Base-by-base conservation (phyloP, 2,797 vertebrate species). In the Spinus olivaceus region DNA sequence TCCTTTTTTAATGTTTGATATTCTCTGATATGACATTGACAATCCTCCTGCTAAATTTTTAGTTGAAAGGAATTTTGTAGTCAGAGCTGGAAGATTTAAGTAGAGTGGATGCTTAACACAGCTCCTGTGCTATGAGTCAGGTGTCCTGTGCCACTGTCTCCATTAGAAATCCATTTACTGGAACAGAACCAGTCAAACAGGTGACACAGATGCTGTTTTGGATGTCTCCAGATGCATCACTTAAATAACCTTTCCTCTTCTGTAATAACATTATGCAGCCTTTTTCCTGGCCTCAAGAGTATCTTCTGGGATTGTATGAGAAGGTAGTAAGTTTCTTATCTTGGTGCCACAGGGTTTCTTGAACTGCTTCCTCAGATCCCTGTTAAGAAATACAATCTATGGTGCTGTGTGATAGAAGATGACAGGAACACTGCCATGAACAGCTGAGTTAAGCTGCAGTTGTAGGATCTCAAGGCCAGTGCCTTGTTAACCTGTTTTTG, bases 401-500 rank as follows among this genome's bases (percentile, higher is more conserved):
- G 16, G 39, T 83, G 42, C 59, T 12, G 1, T 27, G 35, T 69
- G 79, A 78, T 74, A 20, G 72, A 51, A 41, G 81, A 37, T 86
- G 59, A 74, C 64, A 69, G 49, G 39, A 86, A 24, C 12, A 7
- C 25, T 76, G 74, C 53, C 16, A 7, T 12, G 30, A 92, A 9
- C 32, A 66, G 51, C 60, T 15, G 21, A 51, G 18, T 84, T 76
- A 54, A 76, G 32, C 35, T 49, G 32, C 57, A 63, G 33, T 27
- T 41, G 33, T 32, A 49, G 63, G 22, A 74, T 59, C 70, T 67
- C 25, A 77, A 86, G 78, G 84, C 51, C 51, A 41, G 50, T 79
- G 63, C 79, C 76, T 89, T 50, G 42, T 87, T 91, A 71, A 65
- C 32, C 39, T 96, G 85, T 73, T 91, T 91, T 88, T 84, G 81